Conservation (phyloP, 2,113 vertebrate species). For the Sturnira hondurensis region DNA sequence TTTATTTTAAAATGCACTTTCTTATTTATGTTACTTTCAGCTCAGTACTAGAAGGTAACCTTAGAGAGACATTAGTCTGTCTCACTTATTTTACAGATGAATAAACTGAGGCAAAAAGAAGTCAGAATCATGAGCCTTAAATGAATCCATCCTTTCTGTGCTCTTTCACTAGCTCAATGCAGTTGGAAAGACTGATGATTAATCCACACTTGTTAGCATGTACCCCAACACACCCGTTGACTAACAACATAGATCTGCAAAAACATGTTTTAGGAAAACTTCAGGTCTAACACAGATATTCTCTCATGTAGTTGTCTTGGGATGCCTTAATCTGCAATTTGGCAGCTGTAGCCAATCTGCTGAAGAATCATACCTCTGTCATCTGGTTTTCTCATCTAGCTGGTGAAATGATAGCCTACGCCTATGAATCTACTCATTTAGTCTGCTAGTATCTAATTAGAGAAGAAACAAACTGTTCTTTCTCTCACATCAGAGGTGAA, state of each 20-base stretch:
- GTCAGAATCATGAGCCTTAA: not conserved
- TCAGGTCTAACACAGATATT: slow-evolving; percentile 47
- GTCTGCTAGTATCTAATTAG: slow-evolving; percentile 67
- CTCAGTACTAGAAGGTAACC: not conserved
- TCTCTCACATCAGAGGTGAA: slow-evolving; percentile 58
- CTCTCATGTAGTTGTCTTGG: slow-evolving; percentile 41
- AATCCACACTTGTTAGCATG: not conserved
- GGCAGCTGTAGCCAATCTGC: slow-evolving; percentile 61
- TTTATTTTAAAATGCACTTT: not conserved
- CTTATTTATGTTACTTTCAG: not conserved
- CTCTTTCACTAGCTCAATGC: not conserved
- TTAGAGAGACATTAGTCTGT: not conserved
- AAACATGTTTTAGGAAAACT: slow-evolving; percentile 55
- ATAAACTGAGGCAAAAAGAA: not conserved
- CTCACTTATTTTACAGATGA: not conserved
- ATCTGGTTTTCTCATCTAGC: slow-evolving; percentile 42
- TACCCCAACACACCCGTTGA: not conserved
- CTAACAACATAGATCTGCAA: slow-evolving; percentile 5
- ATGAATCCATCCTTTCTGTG: not conserved
- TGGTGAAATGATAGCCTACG: slow-evolving; percentile 69
- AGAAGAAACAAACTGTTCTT: not conserved
- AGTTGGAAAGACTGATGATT: not conserved
- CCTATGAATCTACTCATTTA: slow-evolving; percentile 64
- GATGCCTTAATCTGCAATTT: slow-evolving; percentile 56
- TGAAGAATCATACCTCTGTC: slow-evolving; percentile 61